Evolutionary conservation across 53 echinoderm and acorn worm species (phyloP).

Genomic region (Luidia sarsii): DNA sequence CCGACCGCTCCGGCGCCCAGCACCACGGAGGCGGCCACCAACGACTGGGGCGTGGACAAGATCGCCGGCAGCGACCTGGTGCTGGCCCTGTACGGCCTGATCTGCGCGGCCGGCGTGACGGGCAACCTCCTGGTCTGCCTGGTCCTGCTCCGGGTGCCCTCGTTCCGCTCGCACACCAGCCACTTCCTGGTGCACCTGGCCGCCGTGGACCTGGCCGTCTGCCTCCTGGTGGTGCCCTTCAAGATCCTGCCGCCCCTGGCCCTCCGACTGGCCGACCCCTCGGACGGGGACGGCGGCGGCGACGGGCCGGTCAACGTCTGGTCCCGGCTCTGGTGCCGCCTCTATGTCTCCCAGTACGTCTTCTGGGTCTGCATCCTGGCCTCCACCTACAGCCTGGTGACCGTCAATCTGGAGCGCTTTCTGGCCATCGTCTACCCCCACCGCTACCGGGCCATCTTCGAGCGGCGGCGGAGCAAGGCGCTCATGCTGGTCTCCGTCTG

Average conservation of each 20-base stretch:
- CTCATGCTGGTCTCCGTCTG: conserved; percentile 18
- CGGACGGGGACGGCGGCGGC: no score
- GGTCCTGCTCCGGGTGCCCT: conserved; percentile 61
- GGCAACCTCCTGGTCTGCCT: conserved; percentile 35
- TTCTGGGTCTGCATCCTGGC: conserved; percentile 49
- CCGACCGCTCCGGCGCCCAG: no score
- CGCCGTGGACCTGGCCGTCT: conserved; percentile 73
- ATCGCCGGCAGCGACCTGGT: conserved; percentile 10
- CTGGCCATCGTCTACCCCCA: conserved; percentile 63
- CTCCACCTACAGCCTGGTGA: conserved; percentile 37
- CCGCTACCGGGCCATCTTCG: conserved; percentile 72
- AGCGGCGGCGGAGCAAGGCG: conserved; percentile 17
- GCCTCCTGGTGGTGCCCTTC: conserved; percentile 72
- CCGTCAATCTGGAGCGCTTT: conserved; percentile 59
- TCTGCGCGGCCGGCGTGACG: conserved; percentile 62
- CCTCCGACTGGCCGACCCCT: background rate
- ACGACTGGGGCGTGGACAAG: conserved; percentile 15
- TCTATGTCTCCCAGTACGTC: conserved; percentile 47
- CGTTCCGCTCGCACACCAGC: conserved; percentile 74
- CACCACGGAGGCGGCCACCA: background rate
- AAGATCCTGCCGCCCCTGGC: conserved; percentile 63
- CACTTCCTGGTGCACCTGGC: conserved; percentile 85
- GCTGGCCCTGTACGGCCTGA: conserved; percentile 38
- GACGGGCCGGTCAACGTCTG: background rate
- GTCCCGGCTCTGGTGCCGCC: conserved; percentile 42